Conservation (phyloP, 2,888 invertebrate genomes). For the Epinotia bilunana region DNA sequence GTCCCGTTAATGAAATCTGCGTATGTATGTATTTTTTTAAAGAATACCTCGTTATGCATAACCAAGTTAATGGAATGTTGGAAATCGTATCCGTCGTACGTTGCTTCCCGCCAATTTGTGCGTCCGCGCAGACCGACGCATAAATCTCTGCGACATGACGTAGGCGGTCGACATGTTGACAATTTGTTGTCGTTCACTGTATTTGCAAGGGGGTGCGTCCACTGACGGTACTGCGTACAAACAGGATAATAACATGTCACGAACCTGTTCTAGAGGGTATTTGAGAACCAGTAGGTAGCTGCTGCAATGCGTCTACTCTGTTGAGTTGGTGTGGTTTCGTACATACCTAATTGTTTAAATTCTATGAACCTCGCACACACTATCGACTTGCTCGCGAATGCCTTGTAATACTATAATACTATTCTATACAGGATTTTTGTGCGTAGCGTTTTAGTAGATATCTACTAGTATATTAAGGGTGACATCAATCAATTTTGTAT, state of each 20-base stretch:
- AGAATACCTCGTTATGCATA: conserved; percentile 49
- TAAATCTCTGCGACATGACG: conserved; percentile 78
- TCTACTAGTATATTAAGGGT: no score
- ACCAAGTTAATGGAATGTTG: conserved; percentile 61
- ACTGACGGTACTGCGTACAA: conserved; percentile 3
- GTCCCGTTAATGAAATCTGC: conserved; percentile 32
- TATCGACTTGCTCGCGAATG: no score
- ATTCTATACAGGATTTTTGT: no score
- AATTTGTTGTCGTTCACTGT: conserved; percentile 66
- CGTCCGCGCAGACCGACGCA: conserved; percentile 72
- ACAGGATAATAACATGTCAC: not conserved
- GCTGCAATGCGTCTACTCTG: not conserved
- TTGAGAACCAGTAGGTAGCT: not conserved
- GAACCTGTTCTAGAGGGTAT: not conserved
- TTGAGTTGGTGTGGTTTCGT: not conserved
- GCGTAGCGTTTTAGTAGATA: no score
- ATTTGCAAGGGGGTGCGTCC: conserved; percentile 37
- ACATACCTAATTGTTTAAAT: not conserved
- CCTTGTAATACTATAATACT: no score
- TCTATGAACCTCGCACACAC: not conserved
- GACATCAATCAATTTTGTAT: no score
- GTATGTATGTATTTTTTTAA: conserved; percentile 39
- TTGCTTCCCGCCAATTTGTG: conserved; percentile 79
- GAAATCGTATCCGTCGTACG: conserved; percentile 64
- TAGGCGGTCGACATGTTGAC: conserved; percentile 81